phyloP scores from a whole-genome alignment of 2,888 invertebrate genomes.

The Blastobasis adustella region DNA sequence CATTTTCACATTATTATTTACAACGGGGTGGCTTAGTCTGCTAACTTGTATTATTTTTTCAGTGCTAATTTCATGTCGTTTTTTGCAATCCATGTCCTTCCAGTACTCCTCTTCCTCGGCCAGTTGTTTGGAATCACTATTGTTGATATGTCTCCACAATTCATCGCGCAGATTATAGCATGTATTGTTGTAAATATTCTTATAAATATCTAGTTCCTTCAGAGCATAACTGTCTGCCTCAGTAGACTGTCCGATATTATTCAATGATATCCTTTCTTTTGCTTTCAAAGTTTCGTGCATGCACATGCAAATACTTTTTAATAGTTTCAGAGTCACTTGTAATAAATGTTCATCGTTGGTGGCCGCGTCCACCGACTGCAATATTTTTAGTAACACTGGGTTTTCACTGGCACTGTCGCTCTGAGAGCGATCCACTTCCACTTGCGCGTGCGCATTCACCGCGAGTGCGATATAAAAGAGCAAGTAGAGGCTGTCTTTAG shows the following conservation, averaged over 20 bases:
- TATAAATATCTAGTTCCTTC: slow-evolving; percentile 36
- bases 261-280: slow-evolving; percentile 21
- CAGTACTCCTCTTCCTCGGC: slow-evolving; percentile 15
- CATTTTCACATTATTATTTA: slow-evolving; percentile 10
- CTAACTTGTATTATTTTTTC: slow-evolving; percentile 8
- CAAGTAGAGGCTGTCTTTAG: slow-evolving; percentile 17
- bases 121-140: slow-evolving; percentile 8
- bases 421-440: slow-evolving; percentile 15
- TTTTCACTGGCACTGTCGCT: slow-evolving; percentile 27
- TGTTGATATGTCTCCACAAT: slow-evolving; percentile 24
- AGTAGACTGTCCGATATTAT: slow-evolving; percentile 11
- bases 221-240: background rate
- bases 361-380: slow-evolving; percentile 45
- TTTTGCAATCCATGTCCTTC: slow-evolving; percentile 18
- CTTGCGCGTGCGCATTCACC: slow-evolving; percentile 19
- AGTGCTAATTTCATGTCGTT: slow-evolving; percentile 13
- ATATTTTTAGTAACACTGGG: slow-evolving; percentile 38
- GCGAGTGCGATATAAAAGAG: slow-evolving; percentile 20
- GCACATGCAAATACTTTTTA: slow-evolving; percentile 52
- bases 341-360: slow-evolving; percentile 43
- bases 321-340: slow-evolving; percentile 44
- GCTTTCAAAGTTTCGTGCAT: slow-evolving; percentile 40
- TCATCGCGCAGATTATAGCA: slow-evolving; percentile 40
- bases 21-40: slow-evolving; percentile 7
- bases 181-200: slow-evolving; percentile 47